Percentiles rank a stretch among this genome's conserved stretches.
phyloP scores from a whole-genome alignment of 2,113 vertebrate genomes.

The Brachypteracias leptosomus region DNA sequence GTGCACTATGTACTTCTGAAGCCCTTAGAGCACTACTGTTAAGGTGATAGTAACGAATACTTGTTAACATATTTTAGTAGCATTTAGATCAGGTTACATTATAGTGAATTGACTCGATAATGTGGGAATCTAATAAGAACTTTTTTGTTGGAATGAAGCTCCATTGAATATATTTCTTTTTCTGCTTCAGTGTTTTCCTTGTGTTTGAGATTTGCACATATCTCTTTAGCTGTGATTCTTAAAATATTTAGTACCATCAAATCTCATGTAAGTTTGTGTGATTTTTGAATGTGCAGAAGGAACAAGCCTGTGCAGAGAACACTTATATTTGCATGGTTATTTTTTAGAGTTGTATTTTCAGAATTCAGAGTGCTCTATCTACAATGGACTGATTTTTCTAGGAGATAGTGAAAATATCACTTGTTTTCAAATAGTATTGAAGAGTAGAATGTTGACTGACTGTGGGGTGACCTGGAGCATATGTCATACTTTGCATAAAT shows the following conservation, averaged over 20 bases:
- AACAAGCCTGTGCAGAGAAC: not conserved
- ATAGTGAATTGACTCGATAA: not conserved
- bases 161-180: not conserved
- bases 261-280: not conserved
- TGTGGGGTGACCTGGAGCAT: not conserved
- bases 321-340: not conserved
- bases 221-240: not conserved
- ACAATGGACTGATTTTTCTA: not conserved
- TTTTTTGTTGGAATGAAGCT: not conserved
- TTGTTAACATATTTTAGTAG: not conserved
- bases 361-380: not conserved
- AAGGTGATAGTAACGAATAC: not conserved
- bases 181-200: not conserved
- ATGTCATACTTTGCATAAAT: not conserved
- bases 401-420: not conserved
- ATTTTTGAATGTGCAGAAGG: not conserved
- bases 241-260: not conserved
- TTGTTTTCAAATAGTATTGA: not conserved
- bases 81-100: not conserved
- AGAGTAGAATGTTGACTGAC: not conserved
- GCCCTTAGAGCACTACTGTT: not conserved
- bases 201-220: not conserved
- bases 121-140: not conserved
- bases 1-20: not conserved
- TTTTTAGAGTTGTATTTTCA: not conserved